Percentiles rank a stretch among this genome's conserved stretches.
These are phyloP conservation scores for Saguinus imperator DNA, from an alignment of 2,113 vertebrate species.

Conservation along the genomic window DNA sequence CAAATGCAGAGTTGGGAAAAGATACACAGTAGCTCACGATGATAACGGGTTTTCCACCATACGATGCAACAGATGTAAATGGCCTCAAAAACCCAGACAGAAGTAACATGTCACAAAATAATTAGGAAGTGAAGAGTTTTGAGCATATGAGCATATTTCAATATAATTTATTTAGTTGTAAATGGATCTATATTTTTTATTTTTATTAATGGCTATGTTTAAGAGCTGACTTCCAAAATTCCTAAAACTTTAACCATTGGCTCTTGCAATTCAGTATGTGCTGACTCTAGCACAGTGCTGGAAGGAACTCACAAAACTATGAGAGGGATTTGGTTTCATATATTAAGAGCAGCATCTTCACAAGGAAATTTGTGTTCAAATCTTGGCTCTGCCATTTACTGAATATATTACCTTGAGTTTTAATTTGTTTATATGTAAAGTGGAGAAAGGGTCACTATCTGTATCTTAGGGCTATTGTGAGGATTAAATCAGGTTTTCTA, in stretches of 20 bases:
- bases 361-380: neutral
- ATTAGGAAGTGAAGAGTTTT: neutral
- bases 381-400: neutral
- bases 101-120: neutral
- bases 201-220: conserved; percentile 9
- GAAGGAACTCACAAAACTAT: neutral
- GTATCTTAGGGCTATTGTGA: neutral
- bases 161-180: neutral
- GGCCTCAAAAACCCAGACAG: neutral
- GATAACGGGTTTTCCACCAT: neutral
- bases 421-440: neutral
- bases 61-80: neutral
- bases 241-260: neutral
- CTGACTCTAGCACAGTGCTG: neutral
- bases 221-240: neutral
- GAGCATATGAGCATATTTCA: neutral
- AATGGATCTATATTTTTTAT: neutral
- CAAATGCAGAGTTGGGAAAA: neutral
- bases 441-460: neutral
- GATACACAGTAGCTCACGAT: neutral
- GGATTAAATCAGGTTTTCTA: neutral
- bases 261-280: neutral
- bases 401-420: neutral
- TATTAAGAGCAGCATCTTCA: neutral
- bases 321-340: neutral